A percentile compares a stretch with the other conserved stretches of the same genome.
phyloP scores from a whole-genome alignment of 2,113 vertebrate genomes.

The Heloderma charlesbogerti region DNA sequence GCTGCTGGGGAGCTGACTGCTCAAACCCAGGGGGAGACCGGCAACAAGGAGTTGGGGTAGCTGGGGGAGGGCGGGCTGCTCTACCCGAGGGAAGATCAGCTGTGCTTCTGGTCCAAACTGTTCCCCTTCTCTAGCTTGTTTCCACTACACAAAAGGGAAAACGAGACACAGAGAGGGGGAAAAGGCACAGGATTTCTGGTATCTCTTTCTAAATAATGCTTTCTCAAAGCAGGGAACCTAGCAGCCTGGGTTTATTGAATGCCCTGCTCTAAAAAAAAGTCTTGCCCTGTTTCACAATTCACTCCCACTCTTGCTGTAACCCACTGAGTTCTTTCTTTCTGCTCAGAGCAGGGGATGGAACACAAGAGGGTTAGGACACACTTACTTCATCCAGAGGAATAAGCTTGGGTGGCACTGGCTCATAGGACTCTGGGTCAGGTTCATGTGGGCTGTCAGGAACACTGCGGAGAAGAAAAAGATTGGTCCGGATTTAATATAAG shows the following conservation, averaged over 20 bases:
- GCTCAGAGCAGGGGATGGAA: not conserved
- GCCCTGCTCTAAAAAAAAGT: not conserved
- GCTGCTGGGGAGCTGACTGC: not conserved
- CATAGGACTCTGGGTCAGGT: slow-evolving; percentile 91
- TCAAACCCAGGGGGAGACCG: not conserved
- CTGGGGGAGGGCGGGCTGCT: not conserved
- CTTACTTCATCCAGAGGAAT: slow-evolving; percentile 92
- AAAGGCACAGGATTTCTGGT: not conserved
- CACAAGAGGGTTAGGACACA: not conserved
- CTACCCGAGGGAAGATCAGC: not conserved
- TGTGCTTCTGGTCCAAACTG: not conserved
- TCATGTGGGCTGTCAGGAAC: slow-evolving; percentile 88
- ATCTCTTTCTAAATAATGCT: not conserved
- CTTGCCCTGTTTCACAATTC: not conserved
- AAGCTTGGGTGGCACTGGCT: slow-evolving; percentile 88
- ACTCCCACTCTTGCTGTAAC: not conserved
- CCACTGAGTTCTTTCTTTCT: not conserved
- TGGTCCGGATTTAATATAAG: not conserved
- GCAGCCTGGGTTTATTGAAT: not conserved
- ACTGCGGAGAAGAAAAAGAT: slow-evolving; percentile 42
- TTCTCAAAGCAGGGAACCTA: not conserved
- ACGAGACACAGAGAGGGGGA: not conserved
- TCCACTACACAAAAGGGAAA: not conserved
- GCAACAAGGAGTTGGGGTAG: not conserved
- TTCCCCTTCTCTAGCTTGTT: slow-evolving; percentile 18